Evolutionary conservation across 2,888 invertebrate species (phyloP).

Genomic region (Zaprionus bogoriensis): DNA sequence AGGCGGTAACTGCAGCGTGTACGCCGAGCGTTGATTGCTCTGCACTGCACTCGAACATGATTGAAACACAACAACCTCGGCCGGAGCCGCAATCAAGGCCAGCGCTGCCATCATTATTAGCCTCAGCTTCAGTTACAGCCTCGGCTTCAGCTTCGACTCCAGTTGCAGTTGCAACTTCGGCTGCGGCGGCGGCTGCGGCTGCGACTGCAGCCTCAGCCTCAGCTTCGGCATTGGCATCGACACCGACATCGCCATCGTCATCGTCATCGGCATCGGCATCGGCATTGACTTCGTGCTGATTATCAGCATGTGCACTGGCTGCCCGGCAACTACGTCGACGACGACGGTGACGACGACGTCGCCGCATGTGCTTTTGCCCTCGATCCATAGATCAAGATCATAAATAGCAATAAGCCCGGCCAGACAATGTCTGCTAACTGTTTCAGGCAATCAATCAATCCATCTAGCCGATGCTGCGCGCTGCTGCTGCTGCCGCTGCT

Average conservation of each 20-base stretch:
- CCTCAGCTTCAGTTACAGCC: constrained; percentile 30
- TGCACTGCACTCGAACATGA: constrained; percentile 41
- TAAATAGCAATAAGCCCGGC: constrained; percentile 80
- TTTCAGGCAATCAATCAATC: constrained; percentile 81
- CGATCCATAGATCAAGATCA: constrained; percentile 82
- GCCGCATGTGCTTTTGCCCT: constrained; percentile 79
- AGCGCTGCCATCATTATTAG: constrained; percentile 62
- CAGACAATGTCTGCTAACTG: constrained; percentile 80
- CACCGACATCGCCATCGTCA: constrained; percentile 3
- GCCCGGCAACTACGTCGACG: constrained; percentile 37
- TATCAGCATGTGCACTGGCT: constrained; percentile 73
- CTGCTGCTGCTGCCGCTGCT: constrained; percentile 33
- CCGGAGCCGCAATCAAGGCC: constrained; percentile 54
- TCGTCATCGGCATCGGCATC: constrained; percentile 5
- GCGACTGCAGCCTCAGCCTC: constrained; percentile 11
- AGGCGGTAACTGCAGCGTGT: constrained; percentile 55
- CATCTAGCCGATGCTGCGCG: constrained; percentile 60
- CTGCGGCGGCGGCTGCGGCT: constrained; percentile 31
- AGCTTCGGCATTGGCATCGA: constrained; percentile 33
- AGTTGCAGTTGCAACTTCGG: constrained; percentile 12
- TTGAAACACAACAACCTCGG: constrained; percentile 44
- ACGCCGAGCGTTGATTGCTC: constrained; percentile 53
- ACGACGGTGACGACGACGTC: constrained; percentile 42
- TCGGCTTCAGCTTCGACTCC: constrained; percentile 8
- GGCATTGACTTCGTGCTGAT: constrained; percentile 57